Evolutionary conservation across 2,113 vertebrate genomes (phyloP).

Genomic region (Psittacula cyanocephala): DNA sequence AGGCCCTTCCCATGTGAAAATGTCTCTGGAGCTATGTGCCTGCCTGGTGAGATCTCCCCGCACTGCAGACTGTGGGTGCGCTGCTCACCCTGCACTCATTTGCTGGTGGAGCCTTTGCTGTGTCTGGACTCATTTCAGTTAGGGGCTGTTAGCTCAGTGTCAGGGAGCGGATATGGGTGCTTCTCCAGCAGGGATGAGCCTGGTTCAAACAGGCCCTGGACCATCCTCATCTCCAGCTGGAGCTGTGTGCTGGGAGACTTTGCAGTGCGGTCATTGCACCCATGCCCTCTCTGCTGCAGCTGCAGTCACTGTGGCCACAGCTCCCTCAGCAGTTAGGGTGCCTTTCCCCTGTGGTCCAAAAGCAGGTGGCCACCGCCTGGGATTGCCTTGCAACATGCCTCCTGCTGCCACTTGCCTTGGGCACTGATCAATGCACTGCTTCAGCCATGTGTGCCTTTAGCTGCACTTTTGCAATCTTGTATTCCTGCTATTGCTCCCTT

Average conservation of each 20-base stretch:
- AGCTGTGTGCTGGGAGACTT: background rate
- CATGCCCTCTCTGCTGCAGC: background rate
- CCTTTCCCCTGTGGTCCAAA: rapidly evolving
- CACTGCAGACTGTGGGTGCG: rapidly evolving
- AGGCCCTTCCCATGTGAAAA: background rate
- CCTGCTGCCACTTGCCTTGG: background rate
- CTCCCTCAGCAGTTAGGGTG: background rate
- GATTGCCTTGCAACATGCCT: too few species aligned
- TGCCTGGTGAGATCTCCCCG: rapidly evolving
- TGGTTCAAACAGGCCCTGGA: background rate
- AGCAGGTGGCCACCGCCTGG: background rate
- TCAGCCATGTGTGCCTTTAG: rapidly evolving
- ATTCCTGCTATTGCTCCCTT: background rate
- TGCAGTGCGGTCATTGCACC: background rate
- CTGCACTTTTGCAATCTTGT: background rate
- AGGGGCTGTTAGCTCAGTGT: background rate
- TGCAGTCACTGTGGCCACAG: background rate
- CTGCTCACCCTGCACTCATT: background rate
- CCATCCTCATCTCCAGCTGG: background rate
- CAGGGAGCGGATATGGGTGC: background rate
- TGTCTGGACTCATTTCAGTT: background rate
- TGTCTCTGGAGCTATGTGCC: rapidly evolving
- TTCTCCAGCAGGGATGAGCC: background rate
- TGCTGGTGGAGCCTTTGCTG: background rate
- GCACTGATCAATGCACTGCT: background rate